Evolutionary conservation across 2,113 vertebrate species (phyloP), one percentile per base, ranked within the genome.

Genomic region (Pelusios castaneus): DNA sequence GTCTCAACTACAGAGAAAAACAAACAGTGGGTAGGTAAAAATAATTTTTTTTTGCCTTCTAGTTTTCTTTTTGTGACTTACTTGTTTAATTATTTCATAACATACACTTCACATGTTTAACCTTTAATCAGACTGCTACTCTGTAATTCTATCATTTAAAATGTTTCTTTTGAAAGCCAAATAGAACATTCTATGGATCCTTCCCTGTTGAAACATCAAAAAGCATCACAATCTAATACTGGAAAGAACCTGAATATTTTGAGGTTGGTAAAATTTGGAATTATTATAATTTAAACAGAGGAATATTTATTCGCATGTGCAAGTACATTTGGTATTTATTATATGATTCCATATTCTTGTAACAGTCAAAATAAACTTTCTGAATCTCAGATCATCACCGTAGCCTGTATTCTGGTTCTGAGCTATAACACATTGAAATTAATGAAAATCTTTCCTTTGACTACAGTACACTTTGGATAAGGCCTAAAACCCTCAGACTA

Each of bases 1-100:
- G 43, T 45, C 93, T 84, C 92, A 96, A 79, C 56, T 95, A 89
- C 93, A 56, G 75, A 97, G 96, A 93, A 93, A 92, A 94, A 4
- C 55, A 75, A 94, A 91, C 76, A 89, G 22, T 45, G 76, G 97
- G 98, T 98, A 98, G 55, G 97, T 97, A 89, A 80, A 90, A 88
- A 55, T 41, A 54, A 45, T 85, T 80, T 94, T 91, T 94, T 91
- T 77, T 90, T 89, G 3, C 31, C 41, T 89, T 55, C 45, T 85
- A 2, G 45, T 92, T 89, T 90, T 95, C 60, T 67, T 94, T 34
- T 89, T 34, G 49, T 7, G 91, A 45, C 38, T 87, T 34, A 38
- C 19, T 8, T 51, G 2, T 38, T 63, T 27, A 86, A 51, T 87
- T n/a, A 31, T 94, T 92, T 56, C n/a, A 67, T 10, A 34, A 89